phyloP scores from a whole-genome alignment of 2,113 vertebrate species.

The Blennius ocellaris region DNA sequence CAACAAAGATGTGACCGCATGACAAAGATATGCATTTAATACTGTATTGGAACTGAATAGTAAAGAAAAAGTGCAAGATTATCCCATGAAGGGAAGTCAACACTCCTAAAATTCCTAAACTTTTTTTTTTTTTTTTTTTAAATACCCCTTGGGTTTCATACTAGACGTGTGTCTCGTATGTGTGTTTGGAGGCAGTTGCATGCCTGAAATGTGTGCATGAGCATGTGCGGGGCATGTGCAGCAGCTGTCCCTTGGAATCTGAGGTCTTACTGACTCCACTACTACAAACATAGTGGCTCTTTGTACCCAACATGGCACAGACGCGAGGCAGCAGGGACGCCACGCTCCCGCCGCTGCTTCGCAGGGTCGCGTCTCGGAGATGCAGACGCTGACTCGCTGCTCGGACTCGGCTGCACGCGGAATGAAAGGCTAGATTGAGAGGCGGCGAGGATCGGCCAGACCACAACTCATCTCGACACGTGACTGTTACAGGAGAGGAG shows the following conservation, averaged over 20 bases:
- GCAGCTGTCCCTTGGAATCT: slow-evolving; percentile 73
- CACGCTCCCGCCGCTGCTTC: slow-evolving; percentile 45
- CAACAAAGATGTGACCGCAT: too few relatives aligned
- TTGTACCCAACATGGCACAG: slow-evolving; percentile 58
- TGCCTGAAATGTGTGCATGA: background rate
- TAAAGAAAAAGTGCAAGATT: too few relatives aligned
- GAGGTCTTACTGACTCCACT: slow-evolving; percentile 45
- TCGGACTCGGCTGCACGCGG: slow-evolving; percentile 3
- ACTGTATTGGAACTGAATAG: too few relatives aligned
- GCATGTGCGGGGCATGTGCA: slow-evolving; percentile 20
- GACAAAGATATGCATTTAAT: too few relatives aligned
- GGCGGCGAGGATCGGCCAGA: background rate
- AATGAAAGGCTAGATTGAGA: background rate
- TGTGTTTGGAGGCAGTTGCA: too few relatives aligned
- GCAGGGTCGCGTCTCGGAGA: slow-evolving; percentile 33
- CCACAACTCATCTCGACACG: background rate
- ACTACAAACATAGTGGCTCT: slow-evolving; percentile 56
- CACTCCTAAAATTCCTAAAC: too few relatives aligned
- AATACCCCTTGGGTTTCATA: too few relatives aligned
- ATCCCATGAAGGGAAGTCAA: too few relatives aligned
- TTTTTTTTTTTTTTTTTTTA: too few relatives aligned
- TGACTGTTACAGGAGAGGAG: slow-evolving; percentile 11
- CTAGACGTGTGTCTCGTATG: too few relatives aligned
- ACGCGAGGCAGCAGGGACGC: slow-evolving; percentile 30
- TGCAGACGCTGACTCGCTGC: slow-evolving; percentile 10